phyloP scores from a whole-genome alignment of 2,113 vertebrate genomes.

The Osmerus eperlanus region DNA sequence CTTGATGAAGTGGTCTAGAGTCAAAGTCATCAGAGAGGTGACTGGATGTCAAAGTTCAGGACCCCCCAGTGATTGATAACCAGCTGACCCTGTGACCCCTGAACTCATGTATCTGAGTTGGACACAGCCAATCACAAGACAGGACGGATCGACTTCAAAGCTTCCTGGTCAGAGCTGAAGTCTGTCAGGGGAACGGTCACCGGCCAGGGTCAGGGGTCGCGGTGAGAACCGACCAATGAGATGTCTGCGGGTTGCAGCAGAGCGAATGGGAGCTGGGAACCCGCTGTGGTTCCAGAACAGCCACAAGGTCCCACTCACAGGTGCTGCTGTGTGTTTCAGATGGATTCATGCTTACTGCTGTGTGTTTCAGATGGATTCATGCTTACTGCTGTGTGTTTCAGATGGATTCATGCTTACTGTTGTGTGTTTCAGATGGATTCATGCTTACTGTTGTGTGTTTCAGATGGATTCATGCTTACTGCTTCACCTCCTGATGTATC shows the following conservation, averaged over 20 bases:
- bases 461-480: no score
- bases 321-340: no score
- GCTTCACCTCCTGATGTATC: no score
- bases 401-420: no score
- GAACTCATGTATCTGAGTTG: slow-evolving; percentile 40
- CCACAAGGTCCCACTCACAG: no score
- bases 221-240: slow-evolving; percentile 15
- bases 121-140: slow-evolving; percentile 22
- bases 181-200: slow-evolving; percentile 14
- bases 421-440: no score
- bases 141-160: slow-evolving; percentile 30
- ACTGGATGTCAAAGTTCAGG: slow-evolving; percentile 18
- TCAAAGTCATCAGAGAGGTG: slow-evolving; percentile 22
- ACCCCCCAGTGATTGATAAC: slow-evolving; percentile 42
- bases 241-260: not conserved
- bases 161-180: slow-evolving; percentile 20
- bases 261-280: no score
- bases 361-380: no score
- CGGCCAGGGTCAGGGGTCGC: slow-evolving; percentile 41
- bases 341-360: no score
- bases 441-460: no score
- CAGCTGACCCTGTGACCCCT: slow-evolving; percentile 36
- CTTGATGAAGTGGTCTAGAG: not conserved
- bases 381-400: no score
- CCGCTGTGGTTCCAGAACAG: no score